phyloP scores from a whole-genome alignment of 2,888 invertebrate genomes.

The Drosophila borborema region DNA sequence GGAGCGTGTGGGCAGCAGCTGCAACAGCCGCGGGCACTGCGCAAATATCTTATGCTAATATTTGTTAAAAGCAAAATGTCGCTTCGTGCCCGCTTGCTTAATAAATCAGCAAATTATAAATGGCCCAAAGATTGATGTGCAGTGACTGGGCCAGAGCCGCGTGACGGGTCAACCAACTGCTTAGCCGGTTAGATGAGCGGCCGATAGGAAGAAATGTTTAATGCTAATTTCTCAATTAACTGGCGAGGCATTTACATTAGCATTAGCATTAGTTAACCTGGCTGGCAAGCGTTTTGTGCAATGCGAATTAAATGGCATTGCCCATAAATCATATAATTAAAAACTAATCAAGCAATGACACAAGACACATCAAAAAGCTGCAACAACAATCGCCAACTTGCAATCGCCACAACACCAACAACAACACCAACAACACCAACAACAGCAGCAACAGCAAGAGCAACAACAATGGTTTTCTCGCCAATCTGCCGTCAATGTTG shows the following conservation, averaged over 20 bases:
- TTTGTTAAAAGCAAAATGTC: constrained; percentile 77
- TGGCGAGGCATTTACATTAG: constrained; percentile 66
- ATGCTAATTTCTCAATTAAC: constrained; percentile 75
- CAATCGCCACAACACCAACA: constrained; percentile 36
- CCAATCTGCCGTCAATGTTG: constrained; percentile 41
- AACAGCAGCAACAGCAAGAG: constrained; percentile 21
- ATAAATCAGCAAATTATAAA: constrained; percentile 76
- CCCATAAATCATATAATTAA: constrained; percentile 79
- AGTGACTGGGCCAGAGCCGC: constrained; percentile 41
- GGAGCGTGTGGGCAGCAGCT: constrained; percentile 68
- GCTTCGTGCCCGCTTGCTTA: constrained; percentile 69
- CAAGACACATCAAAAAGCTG: constrained; percentile 65
- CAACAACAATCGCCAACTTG: constrained; percentile 63
- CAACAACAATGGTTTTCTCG: constrained; percentile 57
- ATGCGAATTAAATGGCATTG: constrained; percentile 47
- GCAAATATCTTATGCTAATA: constrained; percentile 72
- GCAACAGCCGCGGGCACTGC: constrained; percentile 52
- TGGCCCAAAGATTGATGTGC: constrained; percentile 72
- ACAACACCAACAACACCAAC: constrained; percentile 21
- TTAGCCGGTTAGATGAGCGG: not conserved
- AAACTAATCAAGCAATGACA: constrained; percentile 80
- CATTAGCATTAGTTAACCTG: constrained; percentile 69
- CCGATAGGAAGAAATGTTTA: constrained; percentile 47
- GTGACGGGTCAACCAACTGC: constrained; percentile 40
- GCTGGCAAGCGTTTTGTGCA: constrained; percentile 63